phyloP scores from a whole-genome alignment of 1,140 invertebrate genomes.

The Cydia fagiglandana region DNA sequence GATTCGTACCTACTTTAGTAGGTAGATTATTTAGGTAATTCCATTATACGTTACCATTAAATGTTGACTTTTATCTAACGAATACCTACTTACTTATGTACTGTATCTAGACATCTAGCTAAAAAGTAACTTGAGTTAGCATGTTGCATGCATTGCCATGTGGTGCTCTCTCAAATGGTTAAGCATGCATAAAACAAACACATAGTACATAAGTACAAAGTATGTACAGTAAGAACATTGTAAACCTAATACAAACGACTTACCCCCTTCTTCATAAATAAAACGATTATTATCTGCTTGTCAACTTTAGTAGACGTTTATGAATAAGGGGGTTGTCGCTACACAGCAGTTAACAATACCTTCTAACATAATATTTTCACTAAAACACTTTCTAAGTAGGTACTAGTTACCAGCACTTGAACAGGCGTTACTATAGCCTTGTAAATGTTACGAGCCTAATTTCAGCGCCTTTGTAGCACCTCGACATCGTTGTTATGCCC shows the following conservation, averaged over 20 bases:
- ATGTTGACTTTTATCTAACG: too few relatives aligned
- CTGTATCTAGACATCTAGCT: not conserved
- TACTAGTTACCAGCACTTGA: not conserved
- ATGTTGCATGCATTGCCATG: not conserved
- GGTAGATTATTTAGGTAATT: too few relatives aligned
- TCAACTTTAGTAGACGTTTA: too few relatives aligned
- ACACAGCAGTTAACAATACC: not conserved
- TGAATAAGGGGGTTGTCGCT: too few relatives aligned
- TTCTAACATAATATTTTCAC: not conserved
- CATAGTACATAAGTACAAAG: too few relatives aligned
- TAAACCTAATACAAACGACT: not conserved
- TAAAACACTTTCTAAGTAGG: not conserved
- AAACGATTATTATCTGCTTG: too few relatives aligned
- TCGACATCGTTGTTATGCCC: not conserved
- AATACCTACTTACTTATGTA: too few relatives aligned
- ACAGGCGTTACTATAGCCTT: not conserved
- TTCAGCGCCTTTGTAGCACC: not conserved
- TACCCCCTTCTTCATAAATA: too few relatives aligned
- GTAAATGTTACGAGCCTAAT: conserved; percentile 4
- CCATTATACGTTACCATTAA: too few relatives aligned
- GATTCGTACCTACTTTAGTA: too few relatives aligned
- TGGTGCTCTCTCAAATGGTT: not conserved
- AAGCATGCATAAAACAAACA: conserved; percentile 2
- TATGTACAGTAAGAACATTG: too few relatives aligned
- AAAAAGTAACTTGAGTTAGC: not conserved